Base-by-base conservation (phyloP, 2,797 vertebrate genomes). In the Bucorvus abyssinicus region DNA sequence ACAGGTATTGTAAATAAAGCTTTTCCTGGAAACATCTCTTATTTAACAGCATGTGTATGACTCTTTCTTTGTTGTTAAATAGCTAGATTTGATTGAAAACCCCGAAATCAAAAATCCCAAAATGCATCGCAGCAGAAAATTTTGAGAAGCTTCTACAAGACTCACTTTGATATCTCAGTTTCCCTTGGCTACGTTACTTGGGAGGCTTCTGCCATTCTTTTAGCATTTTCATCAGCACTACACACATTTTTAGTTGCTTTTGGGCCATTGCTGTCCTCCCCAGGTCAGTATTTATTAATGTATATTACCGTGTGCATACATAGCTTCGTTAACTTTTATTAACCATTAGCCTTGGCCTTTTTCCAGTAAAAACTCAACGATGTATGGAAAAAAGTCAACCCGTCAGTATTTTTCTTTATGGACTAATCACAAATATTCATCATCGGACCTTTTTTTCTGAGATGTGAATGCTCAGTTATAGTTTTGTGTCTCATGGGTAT, bases 1-100 rank as follows among this genome's bases (percentile, higher is more conserved):
- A 91, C 86, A 89, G 63, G 60, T 36, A 49, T 12, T 34, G 70
- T 95, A 96, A 94, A 95, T 34, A 89, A 53, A 64, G 26, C 4
- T 89, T 70, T 67, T 80, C 74, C 60, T 47, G 32, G 55, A 88
- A 76, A 68, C 29, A 49, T 57, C 77, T 64, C 83, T 77, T 60
- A 82, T 74, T 89, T 47, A 71, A 69, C 44, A 79, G 26, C 23
- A 68, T 2, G 22, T 23, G 38, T 4, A 23, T 2, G 24, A 64
- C 27, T 24, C 4, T 63, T 38, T 57, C 29, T 8, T 20, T 64
- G 29, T n/a, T 80, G 38, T 60, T 71, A 64, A 79, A 55, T 22
- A 52, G 47, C 1, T 14, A n/a, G 4, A 42, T 38, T 53, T 76
- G 49, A 89, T 16, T 55, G 77, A 88, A 91, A 93, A 73, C 30